Conservation (phyloP, 2,113 vertebrate genomes). For the Anolis sagrei region DNA sequence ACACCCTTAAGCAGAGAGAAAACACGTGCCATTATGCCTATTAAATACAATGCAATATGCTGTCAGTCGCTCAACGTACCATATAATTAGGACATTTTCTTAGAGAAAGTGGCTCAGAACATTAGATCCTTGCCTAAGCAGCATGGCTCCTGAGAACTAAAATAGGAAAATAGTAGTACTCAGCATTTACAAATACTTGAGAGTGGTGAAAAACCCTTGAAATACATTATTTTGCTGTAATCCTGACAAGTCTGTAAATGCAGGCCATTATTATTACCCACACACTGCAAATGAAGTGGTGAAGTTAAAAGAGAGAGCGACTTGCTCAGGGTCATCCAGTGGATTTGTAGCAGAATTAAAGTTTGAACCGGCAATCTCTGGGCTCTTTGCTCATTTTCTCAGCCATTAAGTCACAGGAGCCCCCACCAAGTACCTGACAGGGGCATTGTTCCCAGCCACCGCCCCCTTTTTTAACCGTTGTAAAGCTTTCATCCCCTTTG, state of each 20-base stretch:
- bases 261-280: background rate
- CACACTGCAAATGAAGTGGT: background rate
- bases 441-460: too few species aligned
- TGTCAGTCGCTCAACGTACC: background rate
- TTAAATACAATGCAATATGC: background rate
- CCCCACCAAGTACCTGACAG: background rate
- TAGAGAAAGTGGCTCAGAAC: background rate
- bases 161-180: background rate
- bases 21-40: background rate
- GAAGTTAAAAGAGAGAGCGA: background rate
- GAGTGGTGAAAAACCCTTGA: background rate
- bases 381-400: background rate
- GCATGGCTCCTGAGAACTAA: background rate
- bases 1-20: background rate
- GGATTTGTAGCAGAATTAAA: background rate
- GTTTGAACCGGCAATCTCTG: background rate
- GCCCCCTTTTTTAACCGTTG: background rate
- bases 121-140: background rate
- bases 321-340: background rate
- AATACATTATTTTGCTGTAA: background rate
- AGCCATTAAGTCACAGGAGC: background rate
- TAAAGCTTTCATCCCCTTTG: background rate
- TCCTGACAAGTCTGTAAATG: background rate
- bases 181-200: background rate
- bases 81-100: background rate